Evolutionary conservation across 2,888 invertebrate species (phyloP), one percentile per base, ranked within the genome.

Genomic region (Hedya salicella): DNA sequence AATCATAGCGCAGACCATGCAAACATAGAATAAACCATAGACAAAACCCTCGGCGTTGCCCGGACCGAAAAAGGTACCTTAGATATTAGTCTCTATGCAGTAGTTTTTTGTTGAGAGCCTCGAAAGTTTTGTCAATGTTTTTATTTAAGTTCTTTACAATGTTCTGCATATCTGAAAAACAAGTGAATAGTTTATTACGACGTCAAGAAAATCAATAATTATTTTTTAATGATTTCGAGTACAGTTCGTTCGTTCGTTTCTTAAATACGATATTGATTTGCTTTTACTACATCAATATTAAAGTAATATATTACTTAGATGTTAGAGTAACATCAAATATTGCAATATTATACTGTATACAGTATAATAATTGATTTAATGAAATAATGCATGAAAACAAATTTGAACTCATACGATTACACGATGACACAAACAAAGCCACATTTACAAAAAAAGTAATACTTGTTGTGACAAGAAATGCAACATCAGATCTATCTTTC

Each of bases 91-190:
- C 82, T 72, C 74, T 78, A 71, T 85, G 87, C 40, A 86, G 87
- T 85, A 89, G 64, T 46, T 72, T 78, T 78, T 87, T 84, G 73
- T 71, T 77, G 70, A 90, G 77, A 16, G 77, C 80, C 73, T 84
- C 85, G 67, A 86, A 59, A 2, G 88, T 88, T 76, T 88, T 88
- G 75, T 88, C 86, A 61, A 88, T 78, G 19, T 83, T 70, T 70
- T 86, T 85, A 78, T 88, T 85, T 61, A 82, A 75, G 36, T 80
- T 74, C 77, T 84, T 85, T 68, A 89, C 75, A 68, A 90, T 74
- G 63, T 83, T 40, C 74, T 85, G 71, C 70, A 85, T 64, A 60
- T 71, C 72, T 70, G 65, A 62, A 75, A 49, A 50, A 19, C 21
- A 54, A 13, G 19, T 48, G n/a, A n/a, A 1, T 36, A 19, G 13